Percentiles rank a stretch among this genome's conserved stretches.
Evolutionary conservation across 2,113 vertebrate species (phyloP).

Genomic region (Odobenus rosmarus): DNA sequence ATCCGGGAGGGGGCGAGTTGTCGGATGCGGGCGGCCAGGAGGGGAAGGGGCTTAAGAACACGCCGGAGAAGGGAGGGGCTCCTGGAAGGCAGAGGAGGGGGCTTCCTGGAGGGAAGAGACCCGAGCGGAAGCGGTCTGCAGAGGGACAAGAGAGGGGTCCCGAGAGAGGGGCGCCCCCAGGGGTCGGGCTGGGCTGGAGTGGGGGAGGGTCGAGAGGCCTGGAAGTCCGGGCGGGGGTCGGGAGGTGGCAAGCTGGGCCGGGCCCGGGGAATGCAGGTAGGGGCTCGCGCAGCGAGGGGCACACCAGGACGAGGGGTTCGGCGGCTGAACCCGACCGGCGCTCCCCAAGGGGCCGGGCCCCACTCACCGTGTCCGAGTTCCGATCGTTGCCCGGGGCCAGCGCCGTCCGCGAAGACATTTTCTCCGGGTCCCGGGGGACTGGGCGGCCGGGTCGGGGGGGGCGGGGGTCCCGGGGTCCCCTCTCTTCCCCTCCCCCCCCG

Average conservation of each 20-base stretch:
- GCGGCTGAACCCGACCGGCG: neutral
- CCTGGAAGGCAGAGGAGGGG: constrained; percentile 51
- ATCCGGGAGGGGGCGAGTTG: constrained; percentile 1
- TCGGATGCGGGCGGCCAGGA: neutral
- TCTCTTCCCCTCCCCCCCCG: constrained; percentile 60
- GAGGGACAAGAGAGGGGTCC: constrained; percentile 51
- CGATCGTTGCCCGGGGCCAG: constrained; percentile 80
- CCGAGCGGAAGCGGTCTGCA: constrained; percentile 57
- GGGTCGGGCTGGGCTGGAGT: constrained; percentile 19
- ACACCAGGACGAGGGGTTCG: neutral
- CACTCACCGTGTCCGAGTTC: constrained; percentile 80
- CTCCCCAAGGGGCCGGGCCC: constrained; percentile 53
- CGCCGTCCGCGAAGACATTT: constrained; percentile 81
- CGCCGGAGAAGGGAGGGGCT: constrained; percentile 40
- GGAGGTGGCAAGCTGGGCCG: neutral
- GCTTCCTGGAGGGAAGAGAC: constrained; percentile 64
- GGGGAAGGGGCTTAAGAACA: constrained; percentile 1
- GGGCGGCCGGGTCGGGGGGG: constrained; percentile 69
- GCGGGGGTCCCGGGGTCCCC: constrained; percentile 61
- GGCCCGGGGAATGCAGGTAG: neutral
- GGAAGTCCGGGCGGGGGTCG: neutral
- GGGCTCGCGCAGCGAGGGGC: neutral
- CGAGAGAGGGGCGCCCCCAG: constrained; percentile 39
- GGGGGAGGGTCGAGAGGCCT: constrained; percentile 44
- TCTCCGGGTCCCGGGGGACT: constrained; percentile 47